Conservation (phyloP, 92 coral and sea anemone genomes). For the Porites divaricata region DNA sequence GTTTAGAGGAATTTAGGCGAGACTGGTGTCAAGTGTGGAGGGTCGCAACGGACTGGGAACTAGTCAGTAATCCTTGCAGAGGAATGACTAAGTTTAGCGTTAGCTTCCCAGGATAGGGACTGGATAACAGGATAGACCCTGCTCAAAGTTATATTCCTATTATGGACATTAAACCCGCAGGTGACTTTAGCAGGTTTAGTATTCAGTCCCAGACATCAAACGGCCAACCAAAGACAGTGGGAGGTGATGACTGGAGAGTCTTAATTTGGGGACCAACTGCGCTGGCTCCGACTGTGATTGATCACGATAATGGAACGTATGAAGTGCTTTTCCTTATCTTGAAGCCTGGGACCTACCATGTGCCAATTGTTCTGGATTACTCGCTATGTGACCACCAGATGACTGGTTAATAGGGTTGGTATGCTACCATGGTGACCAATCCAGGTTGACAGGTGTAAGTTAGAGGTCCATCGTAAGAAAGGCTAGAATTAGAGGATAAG, state of each 20-base stretch:
- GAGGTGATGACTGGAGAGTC: slow-evolving; percentile 92
- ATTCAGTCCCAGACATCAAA: slow-evolving; percentile 78
- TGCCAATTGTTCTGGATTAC: slow-evolving; percentile 70
- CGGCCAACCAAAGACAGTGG: slow-evolving; percentile 63
- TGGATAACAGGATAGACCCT: slow-evolving; percentile 67
- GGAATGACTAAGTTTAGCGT: slow-evolving; percentile 53
- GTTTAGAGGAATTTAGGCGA: slow-evolving; percentile 65
- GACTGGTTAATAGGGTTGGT: slow-evolving; percentile 85
- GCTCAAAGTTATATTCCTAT: slow-evolving; percentile 68
- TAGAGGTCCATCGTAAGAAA: no score
- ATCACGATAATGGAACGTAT: slow-evolving; percentile 90
- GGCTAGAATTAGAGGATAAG: no score
- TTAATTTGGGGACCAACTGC: slow-evolving; percentile 75
- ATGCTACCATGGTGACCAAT: slow-evolving; percentile 9
- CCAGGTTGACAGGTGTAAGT: no score
- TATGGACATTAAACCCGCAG: slow-evolving; percentile 79
- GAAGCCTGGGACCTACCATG: slow-evolving; percentile 88
- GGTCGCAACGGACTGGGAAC: slow-evolving; percentile 72
- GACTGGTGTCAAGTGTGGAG: slow-evolving; percentile 85
- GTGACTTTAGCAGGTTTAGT: slow-evolving; percentile 81
- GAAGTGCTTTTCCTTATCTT: slow-evolving; percentile 84
- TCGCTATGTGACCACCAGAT: slow-evolving; percentile 83
- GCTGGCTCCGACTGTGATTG: slow-evolving; percentile 83
- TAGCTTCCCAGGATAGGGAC: slow-evolving; percentile 49
- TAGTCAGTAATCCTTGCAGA: slow-evolving; percentile 56